Evolutionary conservation across 1,140 invertebrate genomes (phyloP).

Genomic region (Trachymyrmex septentrionalis): DNA sequence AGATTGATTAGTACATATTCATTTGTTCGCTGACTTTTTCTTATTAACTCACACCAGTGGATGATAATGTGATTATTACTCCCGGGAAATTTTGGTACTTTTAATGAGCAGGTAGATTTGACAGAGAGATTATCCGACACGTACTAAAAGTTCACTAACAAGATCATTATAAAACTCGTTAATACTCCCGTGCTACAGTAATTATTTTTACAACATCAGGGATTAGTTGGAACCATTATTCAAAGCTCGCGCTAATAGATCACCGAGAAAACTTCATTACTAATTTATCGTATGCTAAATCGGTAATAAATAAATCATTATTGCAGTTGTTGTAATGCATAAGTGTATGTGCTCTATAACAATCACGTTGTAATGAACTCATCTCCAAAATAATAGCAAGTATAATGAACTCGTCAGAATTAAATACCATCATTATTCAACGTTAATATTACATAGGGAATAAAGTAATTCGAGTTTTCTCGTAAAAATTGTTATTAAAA

Average conservation of each 20-base stretch:
- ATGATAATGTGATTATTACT: conserved; percentile 54
- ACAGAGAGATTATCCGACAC: conserved; percentile 41
- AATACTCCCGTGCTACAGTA: conserved; percentile 24
- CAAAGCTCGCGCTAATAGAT: conserved; percentile 19
- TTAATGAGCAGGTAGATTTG: conserved; percentile 48
- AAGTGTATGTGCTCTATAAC: neutral
- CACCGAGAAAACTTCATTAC: neutral
- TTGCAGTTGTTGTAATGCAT: neutral
- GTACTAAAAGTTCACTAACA: conserved; percentile 51
- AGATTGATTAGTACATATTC: conserved; percentile 61
- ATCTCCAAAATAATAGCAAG: neutral
- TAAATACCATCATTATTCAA: neutral
- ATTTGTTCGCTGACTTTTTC: conserved; percentile 54
- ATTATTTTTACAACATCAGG: conserved; percentile 46
- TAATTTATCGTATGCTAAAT: neutral
- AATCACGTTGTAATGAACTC: conserved; percentile 6
- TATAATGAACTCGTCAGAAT: conserved; percentile 6
- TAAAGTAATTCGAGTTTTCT: too few relatives aligned
- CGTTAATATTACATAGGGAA: neutral
- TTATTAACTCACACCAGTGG: conserved; percentile 26
- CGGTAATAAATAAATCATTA: neutral
- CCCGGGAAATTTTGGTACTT: conserved; percentile 39
- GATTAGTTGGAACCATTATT: conserved; percentile 32
- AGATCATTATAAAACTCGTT: conserved; percentile 57
- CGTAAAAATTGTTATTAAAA: too few relatives aligned